Conservation (phyloP, 2,888 invertebrate genomes). For the Odontocerum albicorne region DNA sequence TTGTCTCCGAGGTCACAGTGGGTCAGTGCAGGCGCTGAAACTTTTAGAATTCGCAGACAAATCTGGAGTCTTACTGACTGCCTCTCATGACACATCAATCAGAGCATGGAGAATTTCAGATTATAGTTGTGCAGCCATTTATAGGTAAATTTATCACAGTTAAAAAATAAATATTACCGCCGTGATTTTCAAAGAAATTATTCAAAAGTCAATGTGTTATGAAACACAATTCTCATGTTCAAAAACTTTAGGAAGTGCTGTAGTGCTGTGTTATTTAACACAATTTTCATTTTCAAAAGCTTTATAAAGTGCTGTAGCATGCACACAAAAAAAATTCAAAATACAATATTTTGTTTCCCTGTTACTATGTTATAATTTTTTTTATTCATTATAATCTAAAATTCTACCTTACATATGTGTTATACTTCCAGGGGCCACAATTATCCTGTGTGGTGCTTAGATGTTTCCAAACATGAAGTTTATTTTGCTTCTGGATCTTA, state of each 20-base stretch:
- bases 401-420: too few relatives aligned
- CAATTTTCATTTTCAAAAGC: too few relatives aligned
- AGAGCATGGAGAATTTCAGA: slow-evolving; percentile 73
- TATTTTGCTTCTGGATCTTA: slow-evolving; percentile 80
- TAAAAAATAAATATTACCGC: not conserved
- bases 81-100: slow-evolving; percentile 76
- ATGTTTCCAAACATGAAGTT: slow-evolving; percentile 63
- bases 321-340: too few relatives aligned
- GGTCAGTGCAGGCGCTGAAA: slow-evolving; percentile 68
- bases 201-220: too few relatives aligned
- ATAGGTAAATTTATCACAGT: slow-evolving; percentile 52
- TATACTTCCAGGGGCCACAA: slow-evolving; percentile 78
- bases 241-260: too few relatives aligned
- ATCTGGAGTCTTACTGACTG: slow-evolving; percentile 67
- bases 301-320: too few relatives aligned
- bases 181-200: too few relatives aligned
- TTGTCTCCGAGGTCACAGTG: slow-evolving; percentile 71
- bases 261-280: too few relatives aligned
- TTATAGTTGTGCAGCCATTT: slow-evolving; percentile 69
- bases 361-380: too few relatives aligned
- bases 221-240: too few relatives aligned
- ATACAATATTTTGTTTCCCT: too few relatives aligned
- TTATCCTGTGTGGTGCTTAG: slow-evolving; percentile 88
- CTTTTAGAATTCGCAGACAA: slow-evolving; percentile 60
- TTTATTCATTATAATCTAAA: too few relatives aligned